Base-by-base conservation (phyloP, 23 tunicate genomes). In the Halocynthia roretzi region DNA sequence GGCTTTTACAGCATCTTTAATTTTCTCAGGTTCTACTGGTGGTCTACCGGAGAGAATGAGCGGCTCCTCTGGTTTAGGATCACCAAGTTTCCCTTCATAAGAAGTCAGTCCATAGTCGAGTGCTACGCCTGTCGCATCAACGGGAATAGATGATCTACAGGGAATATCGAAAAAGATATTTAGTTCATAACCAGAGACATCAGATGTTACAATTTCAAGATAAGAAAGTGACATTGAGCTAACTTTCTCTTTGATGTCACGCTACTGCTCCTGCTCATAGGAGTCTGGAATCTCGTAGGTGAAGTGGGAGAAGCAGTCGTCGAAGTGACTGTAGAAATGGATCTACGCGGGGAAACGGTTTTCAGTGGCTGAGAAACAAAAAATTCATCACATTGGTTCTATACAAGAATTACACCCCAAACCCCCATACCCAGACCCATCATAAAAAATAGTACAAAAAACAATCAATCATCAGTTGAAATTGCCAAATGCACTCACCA, bases 61-160 rank as follows among this genome's bases (percentile, higher is more conserved):
- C 65, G 96, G 88, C 31, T 83, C 88, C 57, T 83, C 96, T 50
- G 77, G 82, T 70, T 89, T 89, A 61, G 96, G 85, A 57, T 89
- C 88, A 5, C 88, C 88, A 9, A 83, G 88, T 74, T 89, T 83
- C 53, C 84, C 63, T 76, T 89, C 96, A 75, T 89, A 89, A n/a
- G 79, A 71, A 6, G 54, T 74, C 72, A 74, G 19, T 22, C 52
- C 78, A 56, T 74, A 74, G 15, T 54, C 56, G 22, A 74, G 22
- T 54, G 78, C 56, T 19, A 74, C 78, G 22, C 56, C 64, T 5
- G 22, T 65, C 19, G 55, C 78, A 53, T 54, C 56, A 56, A 52
- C 78, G 8, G 78, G 78, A n/a, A 74, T 74, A n/a, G 78, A 74
- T 53, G 78, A 74, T 50, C 78, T 74, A 8, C 6, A 6, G 40